These are phyloP conservation scores for Stenolophus ochropezus DNA, from an alignment of 2,888 invertebrate genomes.

Conservation along the genomic window DNA sequence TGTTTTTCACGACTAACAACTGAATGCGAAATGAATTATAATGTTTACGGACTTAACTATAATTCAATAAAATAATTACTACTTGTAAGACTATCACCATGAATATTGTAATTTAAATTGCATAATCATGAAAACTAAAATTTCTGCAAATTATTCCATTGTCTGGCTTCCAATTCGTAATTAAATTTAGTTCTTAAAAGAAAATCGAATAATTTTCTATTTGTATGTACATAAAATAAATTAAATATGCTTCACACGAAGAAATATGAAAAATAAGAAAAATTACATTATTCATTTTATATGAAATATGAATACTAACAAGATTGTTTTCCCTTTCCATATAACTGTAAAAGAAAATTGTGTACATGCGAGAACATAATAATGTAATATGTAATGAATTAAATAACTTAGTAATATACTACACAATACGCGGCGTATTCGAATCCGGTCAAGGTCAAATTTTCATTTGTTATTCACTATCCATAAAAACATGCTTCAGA, in stretches of 20 bases:
- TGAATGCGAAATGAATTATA: not conserved
- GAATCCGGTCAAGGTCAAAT: no score
- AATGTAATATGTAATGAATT: no score
- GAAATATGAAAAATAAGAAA: not conserved
- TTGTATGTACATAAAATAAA: not conserved
- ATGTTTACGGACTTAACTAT: not conserved
- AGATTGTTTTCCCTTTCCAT: not conserved
- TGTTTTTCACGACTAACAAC: not conserved
- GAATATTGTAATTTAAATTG: conserved; percentile 1
- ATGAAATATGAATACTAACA: not conserved
- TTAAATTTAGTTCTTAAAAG: not conserved
- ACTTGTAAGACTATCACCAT: not conserved
- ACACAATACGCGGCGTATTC: no score
- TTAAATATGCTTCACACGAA: not conserved
- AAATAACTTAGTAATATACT: no score
- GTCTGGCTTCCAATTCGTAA: not conserved
- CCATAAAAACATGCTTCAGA: no score
- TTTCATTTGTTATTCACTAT: no score
- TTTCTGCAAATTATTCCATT: not conserved
- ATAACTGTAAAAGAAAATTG: not conserved
- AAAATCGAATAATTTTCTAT: conserved; percentile 2
- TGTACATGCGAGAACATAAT: not conserved
- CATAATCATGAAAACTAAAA: not conserved
- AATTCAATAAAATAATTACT: conserved; percentile 17
- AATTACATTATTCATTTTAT: conserved; percentile 1